A percentile compares a stretch with the other conserved stretches of the same genome.
phyloP scores from a whole-genome alignment of 2,888 invertebrate species.

The Neoitamus cyanurus region DNA sequence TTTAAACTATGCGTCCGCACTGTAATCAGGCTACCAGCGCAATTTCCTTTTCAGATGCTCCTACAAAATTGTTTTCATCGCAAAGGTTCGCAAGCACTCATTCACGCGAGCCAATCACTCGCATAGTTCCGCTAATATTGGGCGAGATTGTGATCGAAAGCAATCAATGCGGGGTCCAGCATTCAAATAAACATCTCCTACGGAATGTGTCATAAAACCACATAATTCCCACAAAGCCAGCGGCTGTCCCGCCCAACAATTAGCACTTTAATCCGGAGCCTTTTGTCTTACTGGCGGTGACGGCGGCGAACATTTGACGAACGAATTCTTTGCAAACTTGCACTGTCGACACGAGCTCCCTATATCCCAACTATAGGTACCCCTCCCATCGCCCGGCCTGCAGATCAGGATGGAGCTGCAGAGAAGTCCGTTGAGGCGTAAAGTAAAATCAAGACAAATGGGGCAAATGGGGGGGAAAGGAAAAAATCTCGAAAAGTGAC shows the following conservation, averaged over 20 bases:
- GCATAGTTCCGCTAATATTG: slow-evolving; percentile 4
- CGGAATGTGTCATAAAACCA: slow-evolving; percentile 8
- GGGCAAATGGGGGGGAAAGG: not conserved
- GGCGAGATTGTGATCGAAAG: not conserved
- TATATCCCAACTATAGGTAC: not conserved
- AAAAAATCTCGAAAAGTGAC: slow-evolving; percentile 25
- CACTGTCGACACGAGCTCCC: not conserved
- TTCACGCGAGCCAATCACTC: not conserved
- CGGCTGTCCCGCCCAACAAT: slow-evolving; percentile 47
- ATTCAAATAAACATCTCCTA: not conserved
- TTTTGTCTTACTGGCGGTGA: not conserved
- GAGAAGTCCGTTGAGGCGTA: not conserved
- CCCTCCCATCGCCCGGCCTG: not conserved
- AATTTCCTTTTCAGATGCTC: not conserved
- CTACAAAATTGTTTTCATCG: not conserved
- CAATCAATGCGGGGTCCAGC: slow-evolving; percentile 4
- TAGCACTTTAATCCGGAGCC: slow-evolving; percentile 46
- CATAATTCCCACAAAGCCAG: not conserved
- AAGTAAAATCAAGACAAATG: slow-evolving; percentile 8
- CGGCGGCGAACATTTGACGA: not conserved
- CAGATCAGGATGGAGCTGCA: not conserved
- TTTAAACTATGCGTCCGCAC: not conserved
- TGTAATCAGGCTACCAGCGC: not conserved
- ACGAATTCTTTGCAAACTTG: not conserved
- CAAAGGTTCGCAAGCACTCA: not conserved